A percentile compares a stretch with the other conserved stretches of the same genome.
Evolutionary conservation across 2,888 invertebrate genomes (phyloP).

Genomic region (Horisme vitalbata): DNA sequence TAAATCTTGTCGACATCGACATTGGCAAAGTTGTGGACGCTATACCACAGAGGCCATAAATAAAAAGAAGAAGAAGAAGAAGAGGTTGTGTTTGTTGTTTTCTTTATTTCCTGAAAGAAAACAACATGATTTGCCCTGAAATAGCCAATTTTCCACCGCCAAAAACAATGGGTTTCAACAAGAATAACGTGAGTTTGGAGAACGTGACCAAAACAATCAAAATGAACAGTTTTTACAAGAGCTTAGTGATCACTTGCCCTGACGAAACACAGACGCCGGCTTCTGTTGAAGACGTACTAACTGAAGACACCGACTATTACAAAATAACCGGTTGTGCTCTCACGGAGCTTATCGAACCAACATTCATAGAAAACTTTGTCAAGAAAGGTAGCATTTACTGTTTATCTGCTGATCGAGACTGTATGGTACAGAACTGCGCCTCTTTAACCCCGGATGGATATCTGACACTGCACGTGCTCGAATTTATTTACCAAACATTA

Average conservation of each 20-base stretch:
- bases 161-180: conserved; percentile 52
- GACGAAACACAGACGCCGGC: conserved; percentile 61
- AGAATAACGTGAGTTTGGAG: conserved; percentile 45
- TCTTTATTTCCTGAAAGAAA: not conserved
- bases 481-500: conserved; percentile 64
- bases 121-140: conserved; percentile 64
- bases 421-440: conserved; percentile 62
- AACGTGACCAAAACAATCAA: conserved; percentile 44
- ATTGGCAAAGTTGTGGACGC: too few relatives aligned
- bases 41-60: too few relatives aligned
- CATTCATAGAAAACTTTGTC: conserved; percentile 65
- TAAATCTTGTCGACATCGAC: too few relatives aligned
- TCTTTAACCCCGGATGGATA: conserved; percentile 66
- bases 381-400: conserved; percentile 61
- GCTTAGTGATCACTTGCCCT: conserved; percentile 64
- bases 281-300: conserved; percentile 50
- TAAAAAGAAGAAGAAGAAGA: too few relatives aligned
- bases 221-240: conserved; percentile 65
- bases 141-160: conserved; percentile 65
- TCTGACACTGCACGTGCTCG: conserved; percentile 57
- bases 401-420: conserved; percentile 55
- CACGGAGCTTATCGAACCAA: conserved; percentile 55
- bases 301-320: conserved; percentile 67
- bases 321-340: conserved; percentile 53
- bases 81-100: too few relatives aligned